Base-by-base conservation (phyloP, 2,113 vertebrate genomes). In the Murina feae region DNA sequence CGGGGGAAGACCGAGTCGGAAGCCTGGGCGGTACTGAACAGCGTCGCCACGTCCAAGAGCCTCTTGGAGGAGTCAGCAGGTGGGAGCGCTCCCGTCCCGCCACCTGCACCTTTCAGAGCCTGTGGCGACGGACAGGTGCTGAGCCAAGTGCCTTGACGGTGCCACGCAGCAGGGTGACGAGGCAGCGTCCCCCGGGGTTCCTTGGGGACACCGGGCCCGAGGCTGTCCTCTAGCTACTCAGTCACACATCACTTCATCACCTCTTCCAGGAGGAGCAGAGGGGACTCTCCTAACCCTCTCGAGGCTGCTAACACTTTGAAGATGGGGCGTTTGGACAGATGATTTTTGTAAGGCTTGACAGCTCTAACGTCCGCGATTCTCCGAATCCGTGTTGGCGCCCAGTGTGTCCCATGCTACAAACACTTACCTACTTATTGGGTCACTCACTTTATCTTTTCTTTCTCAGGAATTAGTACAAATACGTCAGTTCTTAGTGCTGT, bases 161-260 rank as follows among this genome's bases (percentile, higher is more conserved):
- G 69, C 74, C 39, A 30, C 11, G 4, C 90, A 13, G 76, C 35
- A 25, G 32, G 4, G 28, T 5, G 76, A n/a, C 4, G 65, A 42
- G 1, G 13, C 9, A 53, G 53, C 6, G 1, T 53, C 20, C 55
- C 65, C 75, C 6, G 0, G 11, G 23, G 0, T 14, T 28, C 60
- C 10, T 55, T 5, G 30, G 63, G 63, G 63, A 28, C 28, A 6
- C 65, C 0, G 9, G 6, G 28, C 6, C 6, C 14, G 8, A 21
- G 20, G 53, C 20, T 32, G 5, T 28, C 91, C 53, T 28, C n/a
- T 42, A 11, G 20, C 47, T 5, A 18, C 1, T 21, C n/a, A 16
- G 76, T 18, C 47, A 0, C 0, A 0, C 1, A 20, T 32, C 4
- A 0, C 23, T 10, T 49, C 17, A 2, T 60, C 42, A 21, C 39